Evolutionary conservation across 2,113 vertebrate genomes (phyloP).

Genomic region (Thomomys bottae): DNA sequence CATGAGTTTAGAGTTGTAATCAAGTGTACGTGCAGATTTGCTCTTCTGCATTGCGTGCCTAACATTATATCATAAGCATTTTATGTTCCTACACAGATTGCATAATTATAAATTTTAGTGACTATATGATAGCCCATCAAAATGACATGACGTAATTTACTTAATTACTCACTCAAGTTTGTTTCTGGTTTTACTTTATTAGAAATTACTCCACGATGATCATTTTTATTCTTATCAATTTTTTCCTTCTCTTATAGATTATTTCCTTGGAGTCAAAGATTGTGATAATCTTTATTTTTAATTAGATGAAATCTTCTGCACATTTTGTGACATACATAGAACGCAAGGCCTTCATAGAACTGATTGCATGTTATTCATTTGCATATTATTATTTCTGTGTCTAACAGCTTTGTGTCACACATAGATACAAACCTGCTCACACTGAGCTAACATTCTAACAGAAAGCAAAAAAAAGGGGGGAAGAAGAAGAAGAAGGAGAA

Average conservation of each 20-base stretch:
- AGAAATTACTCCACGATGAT: conserved; percentile 61
- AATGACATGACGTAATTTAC: conserved; percentile 65
- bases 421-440: background rate
- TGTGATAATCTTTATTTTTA: background rate
- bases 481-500: background rate
- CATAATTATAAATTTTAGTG: conserved; percentile 71
- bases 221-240: conserved; percentile 54
- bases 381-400: background rate
- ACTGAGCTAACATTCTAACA: background rate
- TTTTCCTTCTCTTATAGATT: conserved; percentile 23
- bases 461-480: background rate
- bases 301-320: background rate
- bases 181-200: conserved; percentile 63
- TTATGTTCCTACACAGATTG: conserved; percentile 52
- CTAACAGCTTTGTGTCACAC: conserved; percentile 1
- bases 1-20: conserved; percentile 69
- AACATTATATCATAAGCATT: conserved; percentile 62
- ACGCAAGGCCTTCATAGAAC: background rate
- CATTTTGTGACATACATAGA: background rate
- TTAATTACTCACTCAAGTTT: conserved; percentile 57
- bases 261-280: conserved; percentile 24
- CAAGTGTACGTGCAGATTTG: conserved; percentile 66
- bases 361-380: background rate
- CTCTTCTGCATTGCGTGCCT: conserved; percentile 27
- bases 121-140: conserved; percentile 69